Base-by-base conservation (phyloP, 2,113 vertebrate genomes). In the Peromyscus californicus region DNA sequence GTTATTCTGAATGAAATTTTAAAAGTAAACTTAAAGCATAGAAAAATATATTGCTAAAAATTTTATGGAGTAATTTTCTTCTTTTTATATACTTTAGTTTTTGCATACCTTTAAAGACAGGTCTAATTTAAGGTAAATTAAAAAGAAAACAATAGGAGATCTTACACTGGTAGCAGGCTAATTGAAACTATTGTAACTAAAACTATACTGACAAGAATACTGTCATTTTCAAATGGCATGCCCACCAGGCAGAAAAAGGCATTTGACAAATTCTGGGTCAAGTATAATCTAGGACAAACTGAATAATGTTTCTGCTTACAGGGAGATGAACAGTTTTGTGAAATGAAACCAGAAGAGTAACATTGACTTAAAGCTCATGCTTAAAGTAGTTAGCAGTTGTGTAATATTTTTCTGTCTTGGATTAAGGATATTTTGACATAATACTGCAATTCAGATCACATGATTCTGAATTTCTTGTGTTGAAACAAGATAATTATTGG, bases 371-470 rank as follows among this genome's bases (percentile, higher is more conserved):
- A 91, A 42, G 16, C 6, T 93, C 75, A 69, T 59, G 36, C 63
- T 92, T 92, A 90, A 59, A 76, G 75, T n/a, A 85, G 74, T 21
- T 29, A 10, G 31, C 63, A 12, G 48, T 92, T 92, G 85, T 96
- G 6, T 42, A 78, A 78, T 16, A 7, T 22, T 94, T 79, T n/a
- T 94, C 57, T 96, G 63, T 80, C 12, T 90, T 17, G 24, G 45
- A 29, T 69, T 84, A 92, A 74, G 74, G 75, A 74, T 95, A 94
- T 92, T 94, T 97, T 95, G 45, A 84, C 75, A 94, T 84, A 63
- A 48, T 69, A 74, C 6, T 84, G 75, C 61, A 94, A 90, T 96
- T 93, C n/a, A 87, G 69, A 80, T 9, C 24, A 63, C 63, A 65
- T 76, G 39, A 70, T 29, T 89, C 48, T 69, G 8, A 59, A 90